These are phyloP conservation scores for Octomys mimax DNA, from an alignment of 2,797 vertebrate genomes.

Conservation along the genomic window DNA sequence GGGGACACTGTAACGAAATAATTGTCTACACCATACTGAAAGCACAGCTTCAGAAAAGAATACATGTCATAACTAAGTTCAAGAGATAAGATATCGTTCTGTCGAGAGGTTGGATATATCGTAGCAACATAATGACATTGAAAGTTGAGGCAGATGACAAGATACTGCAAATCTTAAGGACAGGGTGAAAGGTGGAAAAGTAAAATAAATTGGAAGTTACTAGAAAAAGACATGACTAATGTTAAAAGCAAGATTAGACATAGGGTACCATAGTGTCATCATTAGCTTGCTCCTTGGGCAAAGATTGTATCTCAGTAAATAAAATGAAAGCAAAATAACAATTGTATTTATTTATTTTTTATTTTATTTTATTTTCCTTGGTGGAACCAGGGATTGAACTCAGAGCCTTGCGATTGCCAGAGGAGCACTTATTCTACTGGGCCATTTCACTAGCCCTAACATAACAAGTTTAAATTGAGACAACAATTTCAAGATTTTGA, in stretches of 20 bases:
- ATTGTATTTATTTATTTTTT: no score
- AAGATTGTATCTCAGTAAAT: neutral
- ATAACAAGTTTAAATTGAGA: neutral
- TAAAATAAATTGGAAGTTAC: neutral
- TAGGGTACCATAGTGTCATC: neutral
- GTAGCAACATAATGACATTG: neutral
- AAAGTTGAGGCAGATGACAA: neutral
- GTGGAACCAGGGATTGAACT: no score
- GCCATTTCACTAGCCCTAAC: no score
- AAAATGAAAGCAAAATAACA: neutral
- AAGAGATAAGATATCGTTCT: neutral
- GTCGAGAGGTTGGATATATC: neutral
- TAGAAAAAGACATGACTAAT: neutral
- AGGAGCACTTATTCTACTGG: no score
- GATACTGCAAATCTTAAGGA: neutral
- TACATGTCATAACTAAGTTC: neutral
- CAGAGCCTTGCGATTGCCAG: no score
- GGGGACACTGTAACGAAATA: conserved; percentile 15
- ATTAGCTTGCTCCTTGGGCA: neutral
- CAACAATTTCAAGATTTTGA: neutral
- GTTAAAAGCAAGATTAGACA: neutral
- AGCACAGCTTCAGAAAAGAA: conserved; percentile 11
- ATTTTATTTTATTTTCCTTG: no score
- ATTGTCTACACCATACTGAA: neutral
- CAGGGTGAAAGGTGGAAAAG: neutral